phyloP scores from a whole-genome alignment of 2,113 vertebrate species.

The Corythornis vintsioides region DNA sequence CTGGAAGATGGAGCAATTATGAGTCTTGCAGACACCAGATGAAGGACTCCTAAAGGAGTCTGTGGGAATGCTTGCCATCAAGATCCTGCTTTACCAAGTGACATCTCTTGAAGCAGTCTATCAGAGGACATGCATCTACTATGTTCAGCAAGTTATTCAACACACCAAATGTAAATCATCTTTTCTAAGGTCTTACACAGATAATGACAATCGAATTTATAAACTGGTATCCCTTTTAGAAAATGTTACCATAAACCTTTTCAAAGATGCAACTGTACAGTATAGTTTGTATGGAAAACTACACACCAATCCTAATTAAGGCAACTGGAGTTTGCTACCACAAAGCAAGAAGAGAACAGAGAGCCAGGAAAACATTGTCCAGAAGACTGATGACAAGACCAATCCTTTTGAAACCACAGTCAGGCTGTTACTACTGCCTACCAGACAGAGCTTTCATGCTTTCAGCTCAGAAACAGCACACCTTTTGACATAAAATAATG shows the following conservation, averaged over 20 bases:
- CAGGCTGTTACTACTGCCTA: background rate
- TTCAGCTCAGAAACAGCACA: background rate
- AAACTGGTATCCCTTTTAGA: background rate
- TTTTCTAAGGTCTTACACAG: background rate
- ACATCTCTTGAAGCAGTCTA: background rate
- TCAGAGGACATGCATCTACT: background rate
- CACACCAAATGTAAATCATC: background rate
- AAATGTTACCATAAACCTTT: background rate
- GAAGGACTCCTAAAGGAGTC: background rate
- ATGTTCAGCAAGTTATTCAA: background rate
- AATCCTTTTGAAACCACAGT: background rate
- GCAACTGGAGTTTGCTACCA: background rate
- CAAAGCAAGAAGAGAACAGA: background rate
- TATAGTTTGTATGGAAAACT: background rate
- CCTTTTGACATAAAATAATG: background rate
- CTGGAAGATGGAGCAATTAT: background rate
- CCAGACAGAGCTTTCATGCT: background rate
- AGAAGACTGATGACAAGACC: background rate
- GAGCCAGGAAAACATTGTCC: background rate
- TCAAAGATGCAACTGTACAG: background rate
- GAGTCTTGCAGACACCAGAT: background rate
- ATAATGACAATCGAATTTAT: background rate
- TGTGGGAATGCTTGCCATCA: background rate
- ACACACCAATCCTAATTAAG: background rate
- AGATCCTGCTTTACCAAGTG: background rate